Base-by-base conservation (phyloP, 1,140 invertebrate species). In the Drosophila nigromelanica region DNA sequence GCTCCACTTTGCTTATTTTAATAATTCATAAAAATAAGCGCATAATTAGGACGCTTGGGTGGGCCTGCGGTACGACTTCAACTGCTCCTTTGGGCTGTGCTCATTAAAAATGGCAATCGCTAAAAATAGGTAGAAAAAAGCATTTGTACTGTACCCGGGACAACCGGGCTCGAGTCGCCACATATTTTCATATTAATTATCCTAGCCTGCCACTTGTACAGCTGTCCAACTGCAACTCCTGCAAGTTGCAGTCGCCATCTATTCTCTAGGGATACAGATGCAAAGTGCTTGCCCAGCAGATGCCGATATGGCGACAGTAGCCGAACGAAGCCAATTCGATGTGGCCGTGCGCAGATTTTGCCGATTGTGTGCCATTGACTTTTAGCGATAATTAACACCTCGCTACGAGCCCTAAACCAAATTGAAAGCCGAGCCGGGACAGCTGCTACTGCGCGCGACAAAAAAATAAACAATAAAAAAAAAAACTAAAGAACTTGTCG, bases 151-250 rank as follows among this genome's bases (percentile, higher is more conserved):
- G 35, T 27, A 27, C 51, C 10, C 39, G 4, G 27, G 27, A 27
- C 27, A 27, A 6, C 27, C 37, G 30, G 6, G 43, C 30, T 40
- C 52, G 37, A 48, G 67, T 81, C 52, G 18, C 40, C 71, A 72
- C 77, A 89, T 89, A 89, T 89, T 89, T 89, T 89, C 76, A 89
- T 89, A 89, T 89, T 89, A 89, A 89, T 89, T 89, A 89, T 89
- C 83, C 73, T 74, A 60, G 50, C 60, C 33, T 11, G 54, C 58
- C 66, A 68, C 67, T 85, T 74, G 73, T 80, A 71, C 81, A 70
- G 73, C 73, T 71, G 80, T 78, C 74, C 61, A 14, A 51, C 63
- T 73, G 30, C 48, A 40, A 30, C 50, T 43, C 12, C 70, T 71
- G 62, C 66, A 27, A 61, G 18, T 30, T 27, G 7, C 52, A 14